A percentile compares a stretch with the other conserved stretches of the same genome.
Evolutionary conservation across 1,140 invertebrate genomes (phyloP).

Genomic region (Caenorhabditis remanei): DNA sequence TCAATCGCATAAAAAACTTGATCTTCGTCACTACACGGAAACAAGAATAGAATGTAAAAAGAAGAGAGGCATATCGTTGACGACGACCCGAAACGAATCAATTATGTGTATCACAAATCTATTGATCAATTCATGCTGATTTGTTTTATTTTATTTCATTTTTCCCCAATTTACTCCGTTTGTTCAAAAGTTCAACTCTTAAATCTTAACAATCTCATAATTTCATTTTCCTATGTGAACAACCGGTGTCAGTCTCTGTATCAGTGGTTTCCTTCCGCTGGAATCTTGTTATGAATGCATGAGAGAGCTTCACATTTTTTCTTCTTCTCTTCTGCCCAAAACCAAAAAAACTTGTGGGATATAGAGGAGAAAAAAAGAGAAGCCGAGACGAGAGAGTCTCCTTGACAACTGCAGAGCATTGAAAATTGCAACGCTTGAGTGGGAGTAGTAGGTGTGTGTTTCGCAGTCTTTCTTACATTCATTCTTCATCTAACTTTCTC

Average conservation of each 20-base stretch:
- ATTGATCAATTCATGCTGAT: slow-evolving; percentile 1
- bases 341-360: slow-evolving; percentile 13
- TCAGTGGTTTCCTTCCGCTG: background rate
- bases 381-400: slow-evolving; percentile 17
- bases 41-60: slow-evolving; percentile 12
- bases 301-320: slow-evolving; percentile 12
- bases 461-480: background rate
- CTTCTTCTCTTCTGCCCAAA: too few relatives aligned
- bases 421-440: slow-evolving; percentile 15
- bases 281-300: slow-evolving; percentile 46
- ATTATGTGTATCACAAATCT: slow-evolving; percentile 52
- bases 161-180: background rate
- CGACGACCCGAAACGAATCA: slow-evolving; percentile 34
- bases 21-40: slow-evolving; percentile 40
- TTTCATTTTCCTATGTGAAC: background rate
- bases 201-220: background rate
- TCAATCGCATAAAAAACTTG: slow-evolving; percentile 37
- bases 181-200: background rate
- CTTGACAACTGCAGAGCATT: slow-evolving; percentile 15
- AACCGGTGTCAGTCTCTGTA: background rate
- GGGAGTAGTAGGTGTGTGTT: background rate
- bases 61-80: slow-evolving; percentile 25
- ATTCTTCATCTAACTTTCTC: too few relatives aligned
- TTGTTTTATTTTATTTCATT: background rate
- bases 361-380: slow-evolving; percentile 12